Evolutionary conservation across 2,797 vertebrate species (phyloP).

Genomic region (Chelonia mydas): DNA sequence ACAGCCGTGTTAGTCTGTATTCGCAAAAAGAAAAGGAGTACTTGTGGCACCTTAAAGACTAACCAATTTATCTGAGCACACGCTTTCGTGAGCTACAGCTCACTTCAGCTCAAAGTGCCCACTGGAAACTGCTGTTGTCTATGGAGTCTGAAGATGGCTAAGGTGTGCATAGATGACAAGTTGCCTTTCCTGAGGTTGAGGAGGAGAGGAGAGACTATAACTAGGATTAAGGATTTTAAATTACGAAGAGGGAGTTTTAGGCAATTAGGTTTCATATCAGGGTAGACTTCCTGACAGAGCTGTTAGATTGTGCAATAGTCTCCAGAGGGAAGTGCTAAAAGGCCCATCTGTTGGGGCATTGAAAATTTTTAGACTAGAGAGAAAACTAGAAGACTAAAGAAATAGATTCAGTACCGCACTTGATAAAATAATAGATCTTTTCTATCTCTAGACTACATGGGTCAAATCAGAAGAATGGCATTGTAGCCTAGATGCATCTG

Average conservation of each 20-base stretch:
- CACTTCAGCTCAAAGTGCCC: not conserved
- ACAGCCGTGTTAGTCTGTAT: too few species aligned
- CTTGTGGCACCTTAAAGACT: too few species aligned
- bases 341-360: not conserved
- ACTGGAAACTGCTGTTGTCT: not conserved
- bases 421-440: not conserved
- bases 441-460: not conserved
- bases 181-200: too few species aligned
- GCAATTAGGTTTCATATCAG: not conserved
- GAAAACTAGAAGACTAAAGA: not conserved
- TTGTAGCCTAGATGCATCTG: not conserved
- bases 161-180: not conserved
- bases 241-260: fast-evolving
- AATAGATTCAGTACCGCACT: not conserved
- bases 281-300: not conserved
- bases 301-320: not conserved
- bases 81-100: too few species aligned
- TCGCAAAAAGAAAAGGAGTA: too few species aligned
- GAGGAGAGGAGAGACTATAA: not conserved
- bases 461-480: not conserved
- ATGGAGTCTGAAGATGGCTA: not conserved
- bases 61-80: too few species aligned
- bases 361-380: not conserved
- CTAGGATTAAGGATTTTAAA: fast-evolving
- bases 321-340: not conserved